These are phyloP conservation scores for Dasypogon diadema DNA, from an alignment of 2,888 invertebrate species.

Conservation along the genomic window DNA sequence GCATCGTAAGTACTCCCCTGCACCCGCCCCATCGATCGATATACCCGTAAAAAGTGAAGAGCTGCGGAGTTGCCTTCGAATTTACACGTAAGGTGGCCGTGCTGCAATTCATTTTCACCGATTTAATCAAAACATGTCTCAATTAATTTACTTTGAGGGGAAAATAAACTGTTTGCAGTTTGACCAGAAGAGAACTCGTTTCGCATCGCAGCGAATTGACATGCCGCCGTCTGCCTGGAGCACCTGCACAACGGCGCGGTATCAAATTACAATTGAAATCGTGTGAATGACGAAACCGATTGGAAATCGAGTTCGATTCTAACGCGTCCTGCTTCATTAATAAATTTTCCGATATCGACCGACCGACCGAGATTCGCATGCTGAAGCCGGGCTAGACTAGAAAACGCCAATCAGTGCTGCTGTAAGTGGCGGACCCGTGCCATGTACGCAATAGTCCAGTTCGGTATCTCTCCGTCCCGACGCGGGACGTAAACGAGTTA, in stretches of 20 bases:
- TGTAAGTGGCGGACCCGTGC: background rate
- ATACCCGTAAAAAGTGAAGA: constrained; percentile 17
- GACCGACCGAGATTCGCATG: background rate
- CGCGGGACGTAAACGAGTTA: background rate
- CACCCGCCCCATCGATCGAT: background rate
- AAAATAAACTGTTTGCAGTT: constrained; percentile 6
- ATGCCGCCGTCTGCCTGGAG: background rate
- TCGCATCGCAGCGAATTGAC: background rate
- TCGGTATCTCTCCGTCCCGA: background rate
- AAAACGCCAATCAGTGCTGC: background rate
- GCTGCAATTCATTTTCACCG: constrained; percentile 43
- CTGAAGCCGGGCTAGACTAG: background rate
- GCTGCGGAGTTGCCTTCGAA: background rate
- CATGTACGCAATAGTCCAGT: background rate
- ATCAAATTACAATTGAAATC: constrained; percentile 37
- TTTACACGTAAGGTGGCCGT: constrained; percentile 20
- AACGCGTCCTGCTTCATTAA: background rate
- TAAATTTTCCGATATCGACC: background rate
- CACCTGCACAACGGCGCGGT: constrained; percentile 8
- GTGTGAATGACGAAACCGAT: constrained; percentile 37
- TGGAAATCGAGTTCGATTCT: constrained; percentile 11
- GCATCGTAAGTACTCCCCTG: background rate
- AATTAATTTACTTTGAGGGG: constrained; percentile 37
- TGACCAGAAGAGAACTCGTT: constrained; percentile 16
- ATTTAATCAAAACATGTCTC: constrained; percentile 51